These are phyloP conservation scores for Ellobium chinense DNA, from an alignment of 2,888 invertebrate genomes.

Conservation along the genomic window DNA sequence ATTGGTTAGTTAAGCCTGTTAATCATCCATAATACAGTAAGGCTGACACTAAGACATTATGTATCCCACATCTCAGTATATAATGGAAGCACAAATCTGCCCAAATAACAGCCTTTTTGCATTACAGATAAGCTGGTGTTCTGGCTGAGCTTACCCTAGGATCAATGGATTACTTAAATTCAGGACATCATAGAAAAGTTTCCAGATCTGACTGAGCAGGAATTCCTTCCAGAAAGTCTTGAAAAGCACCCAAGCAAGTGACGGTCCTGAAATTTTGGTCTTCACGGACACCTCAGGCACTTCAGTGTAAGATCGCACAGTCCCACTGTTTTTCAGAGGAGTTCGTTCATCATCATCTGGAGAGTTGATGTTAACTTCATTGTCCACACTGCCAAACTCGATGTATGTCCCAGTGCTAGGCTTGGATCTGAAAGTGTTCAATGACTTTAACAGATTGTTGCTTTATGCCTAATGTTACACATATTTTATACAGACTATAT, in stretches of 20 bases:
- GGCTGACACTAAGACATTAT: no score
- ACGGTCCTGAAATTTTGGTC: slow-evolving; percentile 41
- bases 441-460: no score
- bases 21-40: no score
- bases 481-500: no score
- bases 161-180: slow-evolving; percentile 61
- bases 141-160: slow-evolving; percentile 56
- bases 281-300: neutral
- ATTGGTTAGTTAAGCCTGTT: no score
- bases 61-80: no score
- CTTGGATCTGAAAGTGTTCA: neutral
- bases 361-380: neutral
- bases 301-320: neutral
- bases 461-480: no score
- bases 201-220: slow-evolving; percentile 65
- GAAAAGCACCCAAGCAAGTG: slow-evolving; percentile 61
- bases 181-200: slow-evolving; percentile 65
- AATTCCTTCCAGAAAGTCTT: slow-evolving; percentile 68
- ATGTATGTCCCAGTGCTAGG: neutral
- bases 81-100: no score
- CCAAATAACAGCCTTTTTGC: no score
- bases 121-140: no score
- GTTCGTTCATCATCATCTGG: neutral
- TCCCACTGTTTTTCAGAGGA: neutral
- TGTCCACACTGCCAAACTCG: neutral